Percentiles rank a stretch among this genome's conserved stretches.
These are phyloP conservation scores for Lampropteryx suffumata DNA, from an alignment of 2,888 invertebrate genomes.

Conservation along the genomic window DNA sequence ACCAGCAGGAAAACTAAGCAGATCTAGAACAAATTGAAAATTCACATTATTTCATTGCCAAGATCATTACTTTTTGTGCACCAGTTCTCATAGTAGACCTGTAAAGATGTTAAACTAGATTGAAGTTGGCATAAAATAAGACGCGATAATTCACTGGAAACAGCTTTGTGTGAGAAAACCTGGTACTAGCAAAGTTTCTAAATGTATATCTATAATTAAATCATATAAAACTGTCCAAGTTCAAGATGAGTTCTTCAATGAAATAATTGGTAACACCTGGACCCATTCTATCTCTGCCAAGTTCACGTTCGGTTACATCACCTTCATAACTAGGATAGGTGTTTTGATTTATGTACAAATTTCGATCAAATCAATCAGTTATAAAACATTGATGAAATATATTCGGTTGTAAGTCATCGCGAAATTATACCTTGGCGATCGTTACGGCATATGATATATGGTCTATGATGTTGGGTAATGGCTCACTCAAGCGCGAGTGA, in stretches of 20 bases:
- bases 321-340: background rate
- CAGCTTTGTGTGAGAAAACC: no score
- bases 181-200: no score
- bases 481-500: slow-evolving; percentile 7
- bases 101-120: no score
- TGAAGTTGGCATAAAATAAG: no score
- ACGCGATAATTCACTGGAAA: no score
- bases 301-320: slow-evolving; percentile 13
- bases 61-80: background rate
- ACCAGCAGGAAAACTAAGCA: slow-evolving; percentile 89
- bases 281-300: slow-evolving; percentile 10
- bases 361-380: slow-evolving; percentile 9
- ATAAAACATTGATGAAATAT: slow-evolving; percentile 19
- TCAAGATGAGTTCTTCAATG: slow-evolving; percentile 13
- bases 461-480: slow-evolving; percentile 15
- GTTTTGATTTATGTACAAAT: slow-evolving; percentile 7
- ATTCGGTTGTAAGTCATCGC: slow-evolving; percentile 9
- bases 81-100: background rate
- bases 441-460: slow-evolving; percentile 23
- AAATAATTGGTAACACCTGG: background rate
- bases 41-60: background rate
- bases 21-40: slow-evolving; percentile 77
- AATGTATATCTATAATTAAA: no score
- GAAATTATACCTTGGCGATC: slow-evolving; percentile 16
- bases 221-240: slow-evolving; percentile 5